Base-by-base conservation (phyloP, 2,797 vertebrate species). In the Labeo calbasu region DNA sequence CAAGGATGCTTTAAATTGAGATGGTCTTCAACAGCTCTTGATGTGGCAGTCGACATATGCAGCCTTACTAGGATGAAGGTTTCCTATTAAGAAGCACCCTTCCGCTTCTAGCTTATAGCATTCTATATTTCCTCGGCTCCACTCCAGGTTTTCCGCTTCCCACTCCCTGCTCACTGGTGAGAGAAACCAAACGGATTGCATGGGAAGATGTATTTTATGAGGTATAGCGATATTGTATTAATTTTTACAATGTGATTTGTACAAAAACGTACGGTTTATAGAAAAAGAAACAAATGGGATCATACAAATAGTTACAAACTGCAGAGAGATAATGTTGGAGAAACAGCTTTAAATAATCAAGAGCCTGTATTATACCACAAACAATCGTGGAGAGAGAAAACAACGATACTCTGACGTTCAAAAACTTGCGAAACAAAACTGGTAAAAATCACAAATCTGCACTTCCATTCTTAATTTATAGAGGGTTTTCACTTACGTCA, bases 1-100 rank as follows among this genome's bases (percentile, higher is more conserved):
- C 28, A 75, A 55, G 25, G 25, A 21, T 55, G 2, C 13, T 70
- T 70, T 51, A 75, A 55, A 36, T 21, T 75, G 72, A 75, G 68
- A 70, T 7, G 21, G 40, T 14, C 68, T 23, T 70, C 6, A 14
- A 48, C 25, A 28, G 50, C 25, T 11, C 25, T 55, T 55, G 50
- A 55, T 53, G 17, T 36, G 10, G 70, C 23, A 51, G 15, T 7
- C 4, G 25, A 75, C 10, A 36, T 57, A 36, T 57, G 48, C 36
- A 77, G 57, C 76, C 10, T 7, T 48, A 23, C 40, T 48, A 71
- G 43, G n/a, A 71, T 48, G 21, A 23, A 25, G 13, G 21, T 23
- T 23, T 77, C 57, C 2, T 43, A 48, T 13, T 48, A 14, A 25
- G 40, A 77, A 63, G 15, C 76, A 48, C n/a, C 21, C 3, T 40